phyloP scores from a whole-genome alignment of 2,797 vertebrate genomes.

The Oreochromis mossambicus region DNA sequence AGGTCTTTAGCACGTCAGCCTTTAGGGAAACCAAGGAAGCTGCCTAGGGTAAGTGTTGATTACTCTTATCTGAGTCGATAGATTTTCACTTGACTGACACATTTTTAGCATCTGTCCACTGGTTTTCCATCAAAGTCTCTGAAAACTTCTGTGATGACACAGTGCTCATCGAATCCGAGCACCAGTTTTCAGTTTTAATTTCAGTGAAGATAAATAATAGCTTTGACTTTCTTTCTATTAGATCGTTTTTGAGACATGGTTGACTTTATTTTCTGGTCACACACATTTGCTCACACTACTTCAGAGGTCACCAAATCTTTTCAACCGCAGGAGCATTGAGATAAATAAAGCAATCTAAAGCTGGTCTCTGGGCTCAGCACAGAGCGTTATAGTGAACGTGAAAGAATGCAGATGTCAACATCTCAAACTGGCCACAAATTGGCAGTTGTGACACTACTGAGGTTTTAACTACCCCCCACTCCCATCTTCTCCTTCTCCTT shows the following conservation, averaged over 20 bases:
- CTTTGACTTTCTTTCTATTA: neutral
- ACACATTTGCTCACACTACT: neutral
- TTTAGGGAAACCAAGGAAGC: neutral
- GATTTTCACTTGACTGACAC: neutral
- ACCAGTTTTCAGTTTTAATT: neutral
- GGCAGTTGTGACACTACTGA: slow-evolving; percentile 68
- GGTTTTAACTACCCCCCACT: slow-evolving; percentile 47
- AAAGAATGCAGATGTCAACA: slow-evolving; percentile 76
- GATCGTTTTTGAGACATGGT: neutral
- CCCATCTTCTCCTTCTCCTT: neutral
- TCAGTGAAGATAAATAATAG: neutral
- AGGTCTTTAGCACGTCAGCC: neutral
- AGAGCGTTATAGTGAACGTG: slow-evolving; percentile 45
- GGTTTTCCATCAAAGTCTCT: neutral
- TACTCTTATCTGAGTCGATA: neutral
- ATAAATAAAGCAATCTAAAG: slow-evolving; percentile 71
- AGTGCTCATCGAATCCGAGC: neutral
- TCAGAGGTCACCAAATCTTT: slow-evolving; percentile 19
- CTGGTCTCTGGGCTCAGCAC: slow-evolving; percentile 25
- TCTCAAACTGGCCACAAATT: slow-evolving; percentile 66
- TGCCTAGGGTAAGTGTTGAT: neutral
- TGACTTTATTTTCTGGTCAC: neutral
- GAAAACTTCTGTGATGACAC: neutral
- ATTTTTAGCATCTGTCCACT: neutral
- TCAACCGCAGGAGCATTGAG: slow-evolving; percentile 49